Percentiles rank a stretch among this genome's conserved stretches.
These are phyloP conservation scores for Pycnomerus fuliginosus DNA, from an alignment of 2,888 invertebrate genomes.

Conservation along the genomic window DNA sequence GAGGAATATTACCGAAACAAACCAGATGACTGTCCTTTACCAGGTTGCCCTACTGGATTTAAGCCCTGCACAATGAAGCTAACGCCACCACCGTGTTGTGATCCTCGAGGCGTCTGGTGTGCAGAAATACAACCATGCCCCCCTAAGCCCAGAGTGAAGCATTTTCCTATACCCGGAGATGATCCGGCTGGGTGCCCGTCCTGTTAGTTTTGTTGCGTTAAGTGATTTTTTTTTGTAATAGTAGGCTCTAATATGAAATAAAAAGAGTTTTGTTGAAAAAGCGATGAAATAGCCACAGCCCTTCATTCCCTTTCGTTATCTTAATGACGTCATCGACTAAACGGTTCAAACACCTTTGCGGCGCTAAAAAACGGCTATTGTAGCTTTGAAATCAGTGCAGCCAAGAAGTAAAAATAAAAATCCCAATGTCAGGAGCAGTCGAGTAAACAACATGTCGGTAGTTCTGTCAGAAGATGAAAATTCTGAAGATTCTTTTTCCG, in stretches of 20 bases:
- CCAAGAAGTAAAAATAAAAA: too few relatives aligned
- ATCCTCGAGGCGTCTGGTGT: conserved; percentile 46
- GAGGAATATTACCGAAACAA: conserved; percentile 1
- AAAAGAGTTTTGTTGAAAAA: too few relatives aligned
- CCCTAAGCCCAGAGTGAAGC: too few relatives aligned
- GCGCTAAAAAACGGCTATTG: conserved; percentile 8
- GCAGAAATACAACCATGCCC: conserved; percentile 45
- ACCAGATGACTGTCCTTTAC: not conserved
- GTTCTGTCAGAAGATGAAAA: conserved; percentile 39
- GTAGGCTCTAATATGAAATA: too few relatives aligned
- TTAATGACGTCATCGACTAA: too few relatives aligned
- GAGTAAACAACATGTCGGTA: conserved; percentile 43
- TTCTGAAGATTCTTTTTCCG: conserved; percentile 41
- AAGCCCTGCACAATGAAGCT: conserved; percentile 47
- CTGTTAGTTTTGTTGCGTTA: too few relatives aligned
- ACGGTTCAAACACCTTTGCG: too few relatives aligned
- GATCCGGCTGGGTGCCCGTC: too few relatives aligned
- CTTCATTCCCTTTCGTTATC: too few relatives aligned
- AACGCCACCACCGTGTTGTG: conserved; percentile 40
- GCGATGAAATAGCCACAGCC: too few relatives aligned
- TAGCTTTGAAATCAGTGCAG: conserved; percentile 4
- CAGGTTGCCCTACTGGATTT: conserved; percentile 46
- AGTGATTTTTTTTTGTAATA: too few relatives aligned
- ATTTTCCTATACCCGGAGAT: too few relatives aligned
- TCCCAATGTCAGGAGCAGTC: conserved; percentile 15